Base-by-base conservation (phyloP, 2,113 vertebrate genomes). In the Psittacula cyanocephala region DNA sequence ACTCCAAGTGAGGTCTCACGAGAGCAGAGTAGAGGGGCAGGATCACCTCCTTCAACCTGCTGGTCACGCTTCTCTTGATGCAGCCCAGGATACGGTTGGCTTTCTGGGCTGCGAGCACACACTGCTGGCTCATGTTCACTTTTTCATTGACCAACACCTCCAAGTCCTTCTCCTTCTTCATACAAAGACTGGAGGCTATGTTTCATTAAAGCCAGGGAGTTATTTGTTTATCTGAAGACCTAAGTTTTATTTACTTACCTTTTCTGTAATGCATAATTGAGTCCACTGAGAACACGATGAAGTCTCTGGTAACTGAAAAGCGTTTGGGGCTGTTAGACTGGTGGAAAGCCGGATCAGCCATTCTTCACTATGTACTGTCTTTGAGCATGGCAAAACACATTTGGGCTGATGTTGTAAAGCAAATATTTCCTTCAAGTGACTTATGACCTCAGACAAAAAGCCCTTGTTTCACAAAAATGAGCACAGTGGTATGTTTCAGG, bases 401-500 rank as follows among this genome's bases (percentile, higher is more conserved):
- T 86, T 69, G 47, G 16, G 25, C 39, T 53, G 37, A 33, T 50
- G 37, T 50, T 7, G 1, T 67, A 53, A 96, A 91, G 25, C 22
- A n/a, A 83, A 72, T 22, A 6, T 70, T 93, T 89, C 4, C 2
- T 87, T 88, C 77, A 65, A 63, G 9, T 69, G 65, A 81, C 60
- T 84, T 84, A 71, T 1, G 23, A 64, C 57, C 41, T 85, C 63
- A 70, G 63, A 91, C 33, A 94, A 52, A 1, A 7, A 64, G 64
- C 59, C n/a, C 70, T 87, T 78, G 69, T 96, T 96, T 95, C 86
- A 96, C 62, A 84, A 85, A 97, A 96, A 91, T 63, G 46, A 93
- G 64, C 62, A 87, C 52, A 27, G 65, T 7, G 22, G 44, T 85
- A 81, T 80, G 43, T 64, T 82, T 63, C 91, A 95, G 82, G 83